These are phyloP conservation scores for Drosophila affinis DNA, from an alignment of 2,888 invertebrate genomes.

Conservation along the genomic window DNA sequence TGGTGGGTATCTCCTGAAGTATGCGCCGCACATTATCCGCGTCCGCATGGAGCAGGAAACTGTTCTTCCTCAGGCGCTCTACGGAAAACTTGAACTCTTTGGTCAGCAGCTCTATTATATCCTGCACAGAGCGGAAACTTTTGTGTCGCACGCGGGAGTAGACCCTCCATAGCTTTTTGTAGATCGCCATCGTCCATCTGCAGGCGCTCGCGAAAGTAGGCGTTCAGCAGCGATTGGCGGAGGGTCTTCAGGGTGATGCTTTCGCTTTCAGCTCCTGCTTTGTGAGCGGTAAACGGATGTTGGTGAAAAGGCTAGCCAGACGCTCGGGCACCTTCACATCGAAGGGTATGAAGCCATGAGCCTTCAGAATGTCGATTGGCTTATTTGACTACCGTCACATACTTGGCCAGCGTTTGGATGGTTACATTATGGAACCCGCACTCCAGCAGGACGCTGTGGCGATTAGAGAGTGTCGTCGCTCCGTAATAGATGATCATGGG, in stretches of 20 bases:
- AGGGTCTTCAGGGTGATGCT: constrained; percentile 73
- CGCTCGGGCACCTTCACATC: constrained; percentile 82
- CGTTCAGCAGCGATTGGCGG: constrained; percentile 75
- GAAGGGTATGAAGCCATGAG: constrained; percentile 80
- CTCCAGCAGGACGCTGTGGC: constrained; percentile 86
- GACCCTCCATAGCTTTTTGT: constrained; percentile 80
- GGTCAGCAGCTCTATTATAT: constrained; percentile 85
- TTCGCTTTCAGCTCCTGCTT: constrained; percentile 54
- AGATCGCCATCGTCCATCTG: constrained; percentile 81
- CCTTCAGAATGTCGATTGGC: constrained; percentile 83
- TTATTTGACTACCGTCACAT: constrained; percentile 79
- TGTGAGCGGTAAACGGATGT: constrained; percentile 50
- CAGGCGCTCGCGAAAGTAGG: constrained; percentile 83
- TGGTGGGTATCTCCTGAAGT: constrained; percentile 85
- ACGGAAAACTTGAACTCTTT: constrained; percentile 85
- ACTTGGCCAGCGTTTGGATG: constrained; percentile 83
- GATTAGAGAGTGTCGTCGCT: constrained; percentile 86
- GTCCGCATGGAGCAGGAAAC: constrained; percentile 86
- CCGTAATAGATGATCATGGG: constrained; percentile 86
- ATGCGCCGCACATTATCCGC: constrained; percentile 86
- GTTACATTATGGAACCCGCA: constrained; percentile 85
- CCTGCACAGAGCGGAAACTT: constrained; percentile 85
- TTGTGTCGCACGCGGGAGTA: constrained; percentile 83
- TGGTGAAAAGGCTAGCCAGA: constrained; percentile 75
- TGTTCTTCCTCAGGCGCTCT: constrained; percentile 83